Evolutionary conservation across 2,888 invertebrate species (phyloP), one percentile per base, ranked within the genome.

Genomic region (Zhuqinia jingwanae): DNA sequence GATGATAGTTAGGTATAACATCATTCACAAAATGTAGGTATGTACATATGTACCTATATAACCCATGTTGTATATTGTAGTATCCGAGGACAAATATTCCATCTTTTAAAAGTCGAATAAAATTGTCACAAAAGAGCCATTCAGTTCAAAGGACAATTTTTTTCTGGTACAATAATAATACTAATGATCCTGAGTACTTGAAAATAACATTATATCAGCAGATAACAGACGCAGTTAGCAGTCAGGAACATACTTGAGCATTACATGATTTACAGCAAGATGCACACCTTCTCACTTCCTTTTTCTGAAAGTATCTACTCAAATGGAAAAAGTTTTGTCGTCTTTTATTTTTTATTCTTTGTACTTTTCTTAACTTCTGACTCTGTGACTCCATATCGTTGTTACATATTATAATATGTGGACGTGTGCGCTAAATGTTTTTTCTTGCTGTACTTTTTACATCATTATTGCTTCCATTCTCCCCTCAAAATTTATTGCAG

Each of bases 51-150:
- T 22, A 17, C 22, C n/a, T n/a, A n/a, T n/a, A n/a, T n/a, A n/a
- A n/a, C 22, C 20, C 17, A 22, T 25, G 27, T 15, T 13, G 22
- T 22, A 58, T 58, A 58, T 22, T 22, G 5, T 10, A 13, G 15
- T 22, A 13, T 60, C 11, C 47, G n/a, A 1, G n/a, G 47, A 47
- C 47, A 47, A 47, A n/a, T n/a, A 15, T 27, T 2, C 2, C 25
- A 60, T 60, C 10, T 60, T 20, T 68, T 13, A 20, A 30, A 75
- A 76, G 58, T 76, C 76, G 30, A 76, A 76, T 76, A 76, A 76
- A 76, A 76, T 42, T 76, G n/a, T 76, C 56, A 76, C 20, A 56
- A 76, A 30, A 27, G n/a, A 42, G 42, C 60, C 60, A 60, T 60
- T 60, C 27, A 25, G 13, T 27, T 25, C 15, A 27, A 60, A 60